Evolutionary conservation across 2,113 vertebrate genomes (phyloP).

Genomic region (Indicator maculatus): DNA sequence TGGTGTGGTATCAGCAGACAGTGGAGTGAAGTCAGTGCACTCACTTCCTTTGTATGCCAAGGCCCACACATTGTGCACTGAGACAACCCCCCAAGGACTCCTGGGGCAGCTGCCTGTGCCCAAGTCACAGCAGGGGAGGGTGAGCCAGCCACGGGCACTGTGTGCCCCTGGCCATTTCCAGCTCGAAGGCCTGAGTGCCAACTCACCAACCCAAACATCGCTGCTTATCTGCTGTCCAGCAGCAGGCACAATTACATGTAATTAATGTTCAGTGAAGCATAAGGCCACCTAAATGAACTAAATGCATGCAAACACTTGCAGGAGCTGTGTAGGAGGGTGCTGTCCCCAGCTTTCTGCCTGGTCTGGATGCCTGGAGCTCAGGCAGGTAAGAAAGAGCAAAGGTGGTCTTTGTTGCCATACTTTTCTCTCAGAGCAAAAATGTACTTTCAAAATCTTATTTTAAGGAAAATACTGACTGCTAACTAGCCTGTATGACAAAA

Average conservation of each 20-base stretch:
- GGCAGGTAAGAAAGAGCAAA: rapidly evolving
- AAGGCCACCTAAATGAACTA: conserved; percentile 1
- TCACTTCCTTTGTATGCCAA: background rate
- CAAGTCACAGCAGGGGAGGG: background rate
- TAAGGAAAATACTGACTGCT: background rate
- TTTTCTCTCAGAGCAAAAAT: background rate
- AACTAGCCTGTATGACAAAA: background rate
- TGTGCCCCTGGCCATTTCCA: background rate
- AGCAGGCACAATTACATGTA: conserved; percentile 27
- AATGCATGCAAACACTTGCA: background rate
- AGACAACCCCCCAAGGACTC: background rate
- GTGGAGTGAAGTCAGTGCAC: rapidly evolving
- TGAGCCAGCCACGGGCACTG: background rate
- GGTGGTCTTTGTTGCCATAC: background rate
- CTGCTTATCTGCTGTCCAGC: conserved; percentile 13
- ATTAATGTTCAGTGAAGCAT: conserved; percentile 30
- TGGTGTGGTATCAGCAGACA: rapidly evolving
- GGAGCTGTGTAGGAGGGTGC: background rate
- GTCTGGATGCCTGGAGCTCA: rapidly evolving
- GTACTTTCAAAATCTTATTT: rapidly evolving
- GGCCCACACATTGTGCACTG: rapidly evolving
- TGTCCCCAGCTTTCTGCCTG: background rate
- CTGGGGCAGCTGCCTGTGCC: background rate
- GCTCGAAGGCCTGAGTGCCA: background rate
- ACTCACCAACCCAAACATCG: background rate